Base-by-base conservation (phyloP, 2,888 invertebrate species). In the Caenorhabditis sp. region DNA sequence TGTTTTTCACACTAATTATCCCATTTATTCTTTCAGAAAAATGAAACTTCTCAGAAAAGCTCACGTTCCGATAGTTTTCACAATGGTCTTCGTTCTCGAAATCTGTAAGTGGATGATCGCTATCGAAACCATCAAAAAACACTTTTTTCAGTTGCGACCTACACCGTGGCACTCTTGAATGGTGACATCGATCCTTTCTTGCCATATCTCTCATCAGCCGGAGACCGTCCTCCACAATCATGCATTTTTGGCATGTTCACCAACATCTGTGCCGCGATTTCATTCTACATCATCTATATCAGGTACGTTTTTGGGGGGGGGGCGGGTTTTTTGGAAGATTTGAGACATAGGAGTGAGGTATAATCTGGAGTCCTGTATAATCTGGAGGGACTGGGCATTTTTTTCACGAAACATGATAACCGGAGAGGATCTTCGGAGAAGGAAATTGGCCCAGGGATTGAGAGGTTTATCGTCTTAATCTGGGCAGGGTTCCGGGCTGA, bases 161-260 rank as follows among this genome's bases (percentile, higher is more conserved):
- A 87, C 69, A 59, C 69, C 7, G 72, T 84, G 52, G 84, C 87
- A 7, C 85, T 87, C 17, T 64, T 61, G 25, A 72, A 76, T 8
- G 67, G 75, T 1, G 85, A 87, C 70, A 86, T 88, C 17, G 87
- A 87, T 56, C 85, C 87, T 1, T 62, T 86, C 17, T 83, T 87
- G 20, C 87, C 87, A 0, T 87, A 88, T 69, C 80, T 87, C 31
- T 86, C 86, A 0, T 80, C 84, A 0, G 78, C 84, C 1, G 87
- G 85, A 20, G 82, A 86, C 58, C 57, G 69, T 50, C 79, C 84
- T 12, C 85, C 86, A 5, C 82, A 86, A 59, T 78, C 81, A 1
- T 87, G 87, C 70, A 52, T 87, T n/a, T 86, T 86, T 67, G 63
- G 75, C 3, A 67, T 80, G 10, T 69, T 84, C 8, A 68, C 83